Conservation (phyloP, 1,140 invertebrate species). For the Zaprionus ornatus region DNA sequence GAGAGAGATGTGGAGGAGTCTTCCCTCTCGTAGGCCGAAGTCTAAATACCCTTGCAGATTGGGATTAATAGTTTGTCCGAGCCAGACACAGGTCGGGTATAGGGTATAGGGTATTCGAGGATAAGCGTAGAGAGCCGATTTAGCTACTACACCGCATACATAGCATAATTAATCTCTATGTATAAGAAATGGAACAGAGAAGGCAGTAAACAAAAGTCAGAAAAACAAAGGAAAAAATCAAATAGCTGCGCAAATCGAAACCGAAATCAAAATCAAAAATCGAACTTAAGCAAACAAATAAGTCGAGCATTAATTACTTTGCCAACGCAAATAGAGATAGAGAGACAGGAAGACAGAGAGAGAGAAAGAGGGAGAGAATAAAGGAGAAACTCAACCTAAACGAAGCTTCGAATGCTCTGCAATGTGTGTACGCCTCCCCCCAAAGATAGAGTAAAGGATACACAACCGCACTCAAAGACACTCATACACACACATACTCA, state of each 20-base stretch:
- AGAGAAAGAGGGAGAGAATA: constrained; percentile 6
- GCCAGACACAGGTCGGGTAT: neutral
- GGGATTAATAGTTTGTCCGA: neutral
- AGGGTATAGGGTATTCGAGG: neutral
- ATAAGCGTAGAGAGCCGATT: neutral
- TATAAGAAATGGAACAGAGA: neutral
- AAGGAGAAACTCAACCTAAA: constrained; percentile 12
- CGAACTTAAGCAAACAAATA: constrained; percentile 59
- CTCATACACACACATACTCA: constrained; percentile 19
- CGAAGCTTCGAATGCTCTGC: constrained; percentile 50
- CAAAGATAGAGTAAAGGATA: constrained; percentile 9
- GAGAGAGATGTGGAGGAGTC: neutral
- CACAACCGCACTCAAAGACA: constrained; percentile 37
- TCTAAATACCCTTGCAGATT: neutral
- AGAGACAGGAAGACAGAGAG: neutral
- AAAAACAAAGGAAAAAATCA: neutral
- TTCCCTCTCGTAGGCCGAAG: neutral
- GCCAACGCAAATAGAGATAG: constrained; percentile 25
- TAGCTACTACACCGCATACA: neutral
- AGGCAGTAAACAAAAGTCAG: neutral
- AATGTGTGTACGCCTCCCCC: constrained; percentile 2
- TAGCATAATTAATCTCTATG: neutral
- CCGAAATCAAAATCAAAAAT: constrained; percentile 65
- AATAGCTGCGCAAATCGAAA: constrained; percentile 22
- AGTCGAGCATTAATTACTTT: constrained; percentile 25